Percentiles rank a stretch among this genome's conserved stretches.
These are phyloP conservation scores for Vanessa atalanta DNA, from an alignment of 1,140 invertebrate genomes.

Conservation along the genomic window DNA sequence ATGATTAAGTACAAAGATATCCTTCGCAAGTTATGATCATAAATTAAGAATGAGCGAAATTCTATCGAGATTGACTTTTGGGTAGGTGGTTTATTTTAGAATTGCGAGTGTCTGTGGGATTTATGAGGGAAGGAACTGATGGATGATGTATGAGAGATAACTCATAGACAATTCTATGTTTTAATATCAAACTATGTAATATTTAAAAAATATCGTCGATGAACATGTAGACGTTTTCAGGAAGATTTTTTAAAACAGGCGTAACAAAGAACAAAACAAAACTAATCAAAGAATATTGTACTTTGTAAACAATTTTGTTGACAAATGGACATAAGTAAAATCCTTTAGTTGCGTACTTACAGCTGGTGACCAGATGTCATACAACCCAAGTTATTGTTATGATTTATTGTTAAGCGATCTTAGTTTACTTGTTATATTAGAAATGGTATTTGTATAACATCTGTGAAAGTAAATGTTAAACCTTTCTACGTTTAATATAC, in stretches of 20 bases:
- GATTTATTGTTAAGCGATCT: slow-evolving; percentile 31
- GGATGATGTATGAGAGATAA: too few species aligned
- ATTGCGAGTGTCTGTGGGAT: too few species aligned
- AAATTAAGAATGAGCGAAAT: background rate
- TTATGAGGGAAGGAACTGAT: too few species aligned
- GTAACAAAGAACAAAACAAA: background rate
- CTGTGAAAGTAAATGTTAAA: background rate
- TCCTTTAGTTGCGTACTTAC: background rate
- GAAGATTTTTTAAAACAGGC: background rate
- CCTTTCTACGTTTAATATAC: too few species aligned
- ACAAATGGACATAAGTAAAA: background rate
- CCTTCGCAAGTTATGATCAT: background rate
- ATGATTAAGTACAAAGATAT: background rate
- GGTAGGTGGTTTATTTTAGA: too few species aligned
- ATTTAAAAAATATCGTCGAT: too few species aligned
- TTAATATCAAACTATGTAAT: too few species aligned
- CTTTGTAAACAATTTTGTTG: background rate
- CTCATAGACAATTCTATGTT: too few species aligned
- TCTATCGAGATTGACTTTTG: too few species aligned
- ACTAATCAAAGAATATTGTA: background rate
- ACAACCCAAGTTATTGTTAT: slow-evolving; percentile 32
- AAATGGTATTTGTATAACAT: background rate
- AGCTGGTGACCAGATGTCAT: slow-evolving; percentile 42
- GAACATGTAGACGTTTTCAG: background rate
- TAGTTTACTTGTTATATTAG: too few species aligned